Percentiles rank a stretch among this genome's conserved stretches.
These are phyloP conservation scores for Tragelaphus strepsiceros DNA, from an alignment of 2,113 vertebrate species.

Conservation along the genomic window DNA sequence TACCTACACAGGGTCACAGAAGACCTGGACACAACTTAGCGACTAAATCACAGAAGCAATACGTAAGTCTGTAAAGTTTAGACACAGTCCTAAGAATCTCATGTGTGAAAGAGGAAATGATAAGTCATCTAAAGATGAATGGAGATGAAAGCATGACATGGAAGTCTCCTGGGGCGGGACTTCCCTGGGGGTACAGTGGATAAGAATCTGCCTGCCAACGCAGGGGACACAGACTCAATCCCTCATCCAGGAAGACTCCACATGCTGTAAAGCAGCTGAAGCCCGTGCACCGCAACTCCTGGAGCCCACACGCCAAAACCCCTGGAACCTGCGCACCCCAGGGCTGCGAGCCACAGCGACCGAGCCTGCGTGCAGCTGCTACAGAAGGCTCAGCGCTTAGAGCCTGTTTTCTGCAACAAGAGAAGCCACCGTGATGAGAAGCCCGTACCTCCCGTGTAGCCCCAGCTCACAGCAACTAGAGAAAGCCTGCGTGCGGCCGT, in stretches of 20 bases:
- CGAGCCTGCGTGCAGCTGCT: no score
- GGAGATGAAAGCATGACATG: accelerated
- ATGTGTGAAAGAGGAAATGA: no score
- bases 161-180: neutral
- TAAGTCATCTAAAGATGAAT: no score
- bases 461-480: neutral
- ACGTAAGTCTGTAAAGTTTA: neutral
- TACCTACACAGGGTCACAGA: neutral
- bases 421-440: neutral
- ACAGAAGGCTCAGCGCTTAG: no score
- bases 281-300: accelerated
- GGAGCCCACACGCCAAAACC: neutral
- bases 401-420: neutral
- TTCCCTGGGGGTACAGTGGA: neutral
- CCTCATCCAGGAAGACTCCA: neutral
- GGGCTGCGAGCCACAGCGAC: neutral
- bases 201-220: neutral
- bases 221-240: neutral
- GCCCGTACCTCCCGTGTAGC: neutral
- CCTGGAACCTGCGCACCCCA: accelerated
- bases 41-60: accelerated
- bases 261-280: neutral
- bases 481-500: accelerated
- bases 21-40: neutral
- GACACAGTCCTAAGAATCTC: neutral